These are phyloP conservation scores for Macrosoma leucophasiata DNA, from an alignment of 2,888 invertebrate species.

Conservation along the genomic window DNA sequence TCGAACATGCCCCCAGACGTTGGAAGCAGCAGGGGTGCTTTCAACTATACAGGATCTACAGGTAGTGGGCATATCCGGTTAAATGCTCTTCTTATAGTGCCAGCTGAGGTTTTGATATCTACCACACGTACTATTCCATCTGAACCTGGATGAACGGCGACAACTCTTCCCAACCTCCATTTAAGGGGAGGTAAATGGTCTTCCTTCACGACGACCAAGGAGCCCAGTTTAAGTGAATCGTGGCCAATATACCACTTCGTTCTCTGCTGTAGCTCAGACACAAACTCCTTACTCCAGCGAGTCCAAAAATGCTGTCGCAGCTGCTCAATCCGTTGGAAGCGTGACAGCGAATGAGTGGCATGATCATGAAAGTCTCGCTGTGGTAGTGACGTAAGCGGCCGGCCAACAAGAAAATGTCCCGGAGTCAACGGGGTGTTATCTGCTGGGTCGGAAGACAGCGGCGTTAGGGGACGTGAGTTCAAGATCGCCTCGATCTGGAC, in stretches of 20 bases:
- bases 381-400: conserved; percentile 3
- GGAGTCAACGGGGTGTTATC: conserved; percentile 4
- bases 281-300: conserved; percentile 7
- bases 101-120: conserved; percentile 9
- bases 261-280: conserved; percentile 19
- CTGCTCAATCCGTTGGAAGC: conserved; percentile 4
- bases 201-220: conserved; percentile 9
- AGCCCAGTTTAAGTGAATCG: background rate
- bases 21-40: no score
- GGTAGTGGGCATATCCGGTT: conserved; percentile 5
- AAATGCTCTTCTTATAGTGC: conserved; percentile 7
- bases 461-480: background rate
- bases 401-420: conserved; percentile 6
- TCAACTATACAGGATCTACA: no score
- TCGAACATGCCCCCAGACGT: no score
- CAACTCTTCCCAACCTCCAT: conserved; percentile 10
- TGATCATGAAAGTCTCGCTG: no score
- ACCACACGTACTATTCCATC: conserved; percentile 13
- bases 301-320: conserved; percentile 11
- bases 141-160: conserved; percentile 5
- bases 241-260: conserved; percentile 19
- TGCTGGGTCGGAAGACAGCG: conserved; percentile 4
- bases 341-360: background rate
- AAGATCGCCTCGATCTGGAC: conserved; percentile 4
- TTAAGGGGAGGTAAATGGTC: conserved; percentile 7